Evolutionary conservation across 2,797 vertebrate species (phyloP).

Genomic region (Sebastes oblongus): DNA sequence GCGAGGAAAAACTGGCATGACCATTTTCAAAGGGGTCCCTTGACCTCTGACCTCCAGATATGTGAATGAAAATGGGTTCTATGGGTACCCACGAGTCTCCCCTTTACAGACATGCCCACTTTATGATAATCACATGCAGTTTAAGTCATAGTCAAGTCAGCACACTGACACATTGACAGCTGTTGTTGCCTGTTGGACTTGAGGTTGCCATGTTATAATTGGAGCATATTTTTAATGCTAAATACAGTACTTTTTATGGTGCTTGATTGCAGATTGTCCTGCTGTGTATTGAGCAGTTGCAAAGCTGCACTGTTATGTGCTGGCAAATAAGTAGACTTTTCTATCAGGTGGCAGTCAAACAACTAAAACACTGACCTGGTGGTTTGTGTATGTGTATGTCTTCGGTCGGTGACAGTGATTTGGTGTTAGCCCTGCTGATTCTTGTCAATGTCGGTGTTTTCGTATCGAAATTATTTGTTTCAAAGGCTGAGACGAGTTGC

Average conservation of each 20-base stretch:
- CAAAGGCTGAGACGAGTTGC: not conserved
- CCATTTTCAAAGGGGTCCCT: too few relatives aligned
- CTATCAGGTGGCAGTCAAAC: not conserved
- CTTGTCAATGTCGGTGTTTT: not conserved
- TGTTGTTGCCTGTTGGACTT: too few relatives aligned
- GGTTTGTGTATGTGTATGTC: not conserved
- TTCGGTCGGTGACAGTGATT: not conserved
- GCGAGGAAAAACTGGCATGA: too few relatives aligned
- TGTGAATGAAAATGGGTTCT: too few relatives aligned
- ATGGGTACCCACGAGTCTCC: too few relatives aligned
- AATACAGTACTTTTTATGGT: not conserved
- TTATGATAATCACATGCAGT: too few relatives aligned
- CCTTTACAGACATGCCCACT: too few relatives aligned
- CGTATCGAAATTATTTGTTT: not conserved
- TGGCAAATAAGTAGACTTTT: not conserved
- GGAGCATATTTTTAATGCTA: too few relatives aligned
- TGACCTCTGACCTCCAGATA: too few relatives aligned
- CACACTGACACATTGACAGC: too few relatives aligned
- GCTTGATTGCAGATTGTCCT: not conserved
- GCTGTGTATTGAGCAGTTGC: not conserved
- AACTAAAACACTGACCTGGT: not conserved
- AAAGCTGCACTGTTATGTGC: not conserved
- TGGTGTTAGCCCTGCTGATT: not conserved
- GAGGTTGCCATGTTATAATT: too few relatives aligned
- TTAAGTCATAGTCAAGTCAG: too few relatives aligned